Evolutionary conservation across 2,888 invertebrate genomes (phyloP).

Genomic region (Parnassius apollo): DNA sequence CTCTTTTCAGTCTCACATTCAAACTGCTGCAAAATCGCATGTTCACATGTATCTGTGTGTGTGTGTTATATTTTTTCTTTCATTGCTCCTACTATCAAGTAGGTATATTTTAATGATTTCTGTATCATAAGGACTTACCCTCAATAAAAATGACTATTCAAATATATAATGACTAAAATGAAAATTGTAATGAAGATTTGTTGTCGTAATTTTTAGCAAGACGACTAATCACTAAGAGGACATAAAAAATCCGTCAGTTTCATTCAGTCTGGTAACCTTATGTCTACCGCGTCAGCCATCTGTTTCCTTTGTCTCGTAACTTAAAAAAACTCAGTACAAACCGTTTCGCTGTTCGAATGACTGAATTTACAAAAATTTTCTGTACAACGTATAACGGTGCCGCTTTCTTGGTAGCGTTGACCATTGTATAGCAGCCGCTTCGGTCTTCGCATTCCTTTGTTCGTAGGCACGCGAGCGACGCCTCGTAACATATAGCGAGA

Average conservation of each 20-base stretch:
- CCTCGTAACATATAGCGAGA: constrained; percentile 13
- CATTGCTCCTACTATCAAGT: too few species aligned
- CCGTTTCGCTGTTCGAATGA: constrained; percentile 13
- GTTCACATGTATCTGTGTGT: too few species aligned
- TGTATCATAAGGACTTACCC: too few species aligned
- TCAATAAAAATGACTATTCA: too few species aligned
- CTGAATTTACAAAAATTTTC: constrained; percentile 13
- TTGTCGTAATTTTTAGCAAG: too few species aligned
- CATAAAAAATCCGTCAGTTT: background rate
- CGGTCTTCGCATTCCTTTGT: constrained; percentile 17
- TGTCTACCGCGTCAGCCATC: constrained; percentile 11
- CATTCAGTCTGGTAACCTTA: constrained; percentile 5
- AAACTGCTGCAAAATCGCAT: too few species aligned
- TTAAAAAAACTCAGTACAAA: constrained; percentile 1
- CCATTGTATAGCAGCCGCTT: constrained; percentile 8
- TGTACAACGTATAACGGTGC: constrained; percentile 4
- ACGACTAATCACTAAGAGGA: too few species aligned
- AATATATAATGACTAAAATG: too few species aligned
- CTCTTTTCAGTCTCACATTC: too few species aligned
- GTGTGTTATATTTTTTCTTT: too few species aligned
- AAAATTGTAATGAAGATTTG: too few species aligned
- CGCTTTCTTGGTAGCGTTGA: constrained; percentile 1
- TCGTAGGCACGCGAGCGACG: constrained; percentile 6
- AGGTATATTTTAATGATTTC: too few species aligned
- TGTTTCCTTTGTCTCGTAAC: background rate